Base-by-base conservation (phyloP, 2,113 vertebrate genomes). In the Lynx canadensis region DNA sequence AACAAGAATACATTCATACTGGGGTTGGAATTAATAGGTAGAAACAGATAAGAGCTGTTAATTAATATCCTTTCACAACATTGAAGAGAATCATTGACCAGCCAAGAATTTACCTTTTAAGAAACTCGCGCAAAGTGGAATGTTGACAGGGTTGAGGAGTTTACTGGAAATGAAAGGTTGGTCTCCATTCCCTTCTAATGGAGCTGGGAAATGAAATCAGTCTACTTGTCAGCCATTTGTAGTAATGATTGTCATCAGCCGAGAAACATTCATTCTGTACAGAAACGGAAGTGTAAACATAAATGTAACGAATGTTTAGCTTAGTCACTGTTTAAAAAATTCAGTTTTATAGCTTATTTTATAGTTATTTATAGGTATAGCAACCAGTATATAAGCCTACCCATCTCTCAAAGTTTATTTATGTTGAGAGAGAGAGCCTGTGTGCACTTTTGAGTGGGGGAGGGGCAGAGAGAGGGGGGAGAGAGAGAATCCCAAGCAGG, bases 31-130 rank as follows among this genome's bases (percentile, higher is more conserved):
- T 95, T 94, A 91, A 87, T 81, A 36, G 31, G 55, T 81, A 21
- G 41, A 95, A 97, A 97, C 50, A 92, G 73, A 76, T 92, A 91
- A 86, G 66, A 96, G 25, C 21, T 96, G 84, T 87, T 87, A 89
- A 90, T 91, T 95, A 95, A 96, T 81, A 89, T 7, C n/a, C n/a
- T 85, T 94, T 97, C 25, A 91, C 23, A 94, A 87, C 13, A 91
- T 1, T 90, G 21, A 80, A 94, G 71, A 91, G 25, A 90, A 93
- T 85, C 11, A 33, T 81, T 91, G 94, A 85, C 31, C 65, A 78
- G 36, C 36, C n/a, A 83, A 71, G 12, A 94, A 50, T 80, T 45
- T 88, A 91, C 85, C 85, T 95, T 94, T 90, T 69, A 74, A 92
- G 63, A 95, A 95, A 96, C 25, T 27, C 27, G 68, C 74, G n/a